Evolutionary conservation across 1,140 invertebrate species (phyloP), one percentile per base, ranked within the genome.

Genomic region (Ceratosolen solmsi): DNA sequence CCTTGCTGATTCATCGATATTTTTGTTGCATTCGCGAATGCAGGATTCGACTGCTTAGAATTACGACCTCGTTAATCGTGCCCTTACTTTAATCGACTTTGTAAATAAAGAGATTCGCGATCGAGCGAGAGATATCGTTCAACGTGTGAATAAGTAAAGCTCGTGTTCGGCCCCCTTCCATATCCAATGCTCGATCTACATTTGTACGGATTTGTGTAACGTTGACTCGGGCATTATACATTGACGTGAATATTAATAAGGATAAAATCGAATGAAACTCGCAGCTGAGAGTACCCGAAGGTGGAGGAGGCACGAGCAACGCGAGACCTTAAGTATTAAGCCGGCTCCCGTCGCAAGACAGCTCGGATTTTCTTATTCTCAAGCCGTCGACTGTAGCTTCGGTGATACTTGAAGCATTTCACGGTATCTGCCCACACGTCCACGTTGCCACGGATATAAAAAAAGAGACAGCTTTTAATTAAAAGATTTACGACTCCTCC

Each of bases 391-490:
- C 25, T 13, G 78, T 49, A 49, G 36, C 54, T 49, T 73, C 58
- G 33, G 5, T 25, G n/a, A 81, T 51, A 63, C 49, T 81, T 78
- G 46, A 82, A 77, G 76, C 79, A 82, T 84, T 85, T 84, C 70
- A 85, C 80, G 74, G 68, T 85, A 85, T 86, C 84, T 85, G 68
- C 25, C 36, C 41, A 46, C 71, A 60, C 79, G 80, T 85, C 49
- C 60, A 77, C 76, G 84, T 58, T 73, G 63, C 74, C 82, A 79
- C 79, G 82, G 84, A 84, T 85, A 86, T 84, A 80, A 70, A n/a
- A n/a, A 75, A 56, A 38, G 72, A 80, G 86, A 85, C 83, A 83
- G 83, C 86, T 86, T 87, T 87, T 86, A 89, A 89, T 88, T 87
- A 87, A 86, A 87, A 86, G 86, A 88, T 88, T 86, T 84, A 85